Percentiles rank a stretch among this genome's conserved stretches.
These are phyloP conservation scores for Anaspis maculata DNA, from an alignment of 2,888 invertebrate species.

Conservation along the genomic window DNA sequence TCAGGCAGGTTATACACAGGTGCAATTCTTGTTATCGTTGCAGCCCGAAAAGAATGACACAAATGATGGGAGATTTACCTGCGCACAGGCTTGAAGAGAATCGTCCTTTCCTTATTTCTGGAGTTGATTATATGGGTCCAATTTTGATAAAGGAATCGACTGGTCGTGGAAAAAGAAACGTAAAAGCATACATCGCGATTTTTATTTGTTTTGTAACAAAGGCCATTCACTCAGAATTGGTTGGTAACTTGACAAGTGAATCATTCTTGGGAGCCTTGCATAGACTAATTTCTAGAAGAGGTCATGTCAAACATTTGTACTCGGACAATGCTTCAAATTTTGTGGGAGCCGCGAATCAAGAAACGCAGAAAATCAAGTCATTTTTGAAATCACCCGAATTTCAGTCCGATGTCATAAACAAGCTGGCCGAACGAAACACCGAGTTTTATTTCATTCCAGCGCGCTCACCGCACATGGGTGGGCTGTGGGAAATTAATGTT, in stretches of 20 bases:
- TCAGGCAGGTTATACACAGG: neutral
- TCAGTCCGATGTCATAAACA: too few relatives aligned
- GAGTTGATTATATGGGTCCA: slow-evolving; percentile 1
- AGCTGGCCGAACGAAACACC: too few relatives aligned
- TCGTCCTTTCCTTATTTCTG: neutral
- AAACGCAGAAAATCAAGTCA: too few relatives aligned
- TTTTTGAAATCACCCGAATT: neutral
- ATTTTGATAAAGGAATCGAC: neutral
- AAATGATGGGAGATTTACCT: slow-evolving; percentile 2
- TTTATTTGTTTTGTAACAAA: slow-evolving; percentile 1
- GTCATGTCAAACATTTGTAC: neutral
- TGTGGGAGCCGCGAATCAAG: neutral
- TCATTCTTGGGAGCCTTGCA: neutral
- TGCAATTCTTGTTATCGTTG: neutral
- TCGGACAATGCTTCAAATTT: neutral
- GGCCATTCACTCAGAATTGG: slow-evolving; percentile 1
- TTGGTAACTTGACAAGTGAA: neutral
- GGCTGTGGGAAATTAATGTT: neutral
- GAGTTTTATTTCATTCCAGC: neutral
- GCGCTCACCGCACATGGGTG: neutral
- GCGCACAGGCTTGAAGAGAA: neutral
- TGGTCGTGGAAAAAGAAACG: neutral
- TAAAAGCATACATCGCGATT: slow-evolving; percentile 1
- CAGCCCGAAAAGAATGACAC: neutral
- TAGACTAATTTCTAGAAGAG: neutral